Evolutionary conservation across 2,888 invertebrate species (phyloP).

Genomic region (Polydrusus cervinus): DNA sequence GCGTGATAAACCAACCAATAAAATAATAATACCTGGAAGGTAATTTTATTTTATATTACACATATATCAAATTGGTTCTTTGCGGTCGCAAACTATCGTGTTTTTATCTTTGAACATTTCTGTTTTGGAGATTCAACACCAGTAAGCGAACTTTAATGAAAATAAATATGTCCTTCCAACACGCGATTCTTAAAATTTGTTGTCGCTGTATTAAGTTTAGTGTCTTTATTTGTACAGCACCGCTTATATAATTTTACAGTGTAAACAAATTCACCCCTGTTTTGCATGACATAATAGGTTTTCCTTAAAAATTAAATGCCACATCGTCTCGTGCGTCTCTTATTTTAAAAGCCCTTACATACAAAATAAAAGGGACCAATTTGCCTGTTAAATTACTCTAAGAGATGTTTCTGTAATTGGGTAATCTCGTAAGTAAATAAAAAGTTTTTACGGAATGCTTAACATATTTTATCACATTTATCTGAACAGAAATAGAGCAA

Average conservation of each 20-base stretch:
- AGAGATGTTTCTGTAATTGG: background rate
- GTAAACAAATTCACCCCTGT: constrained; percentile 30
- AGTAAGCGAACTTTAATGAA: constrained; percentile 41
- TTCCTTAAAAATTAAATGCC: constrained; percentile 31
- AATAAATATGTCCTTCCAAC: constrained; percentile 46
- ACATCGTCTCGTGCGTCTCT: constrained; percentile 14
- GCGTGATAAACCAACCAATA: constrained; percentile 11
- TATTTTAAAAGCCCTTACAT: constrained; percentile 17
- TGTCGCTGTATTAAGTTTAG: constrained; percentile 26
- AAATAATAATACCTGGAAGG: constrained; percentile 23
- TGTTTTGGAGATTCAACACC: constrained; percentile 41
- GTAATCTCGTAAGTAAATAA: too few relatives aligned
- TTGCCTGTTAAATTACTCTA: background rate
- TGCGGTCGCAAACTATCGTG: constrained; percentile 32
- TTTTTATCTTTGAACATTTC: constrained; percentile 36
- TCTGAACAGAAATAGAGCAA: background rate
- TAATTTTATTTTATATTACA: constrained; percentile 30
- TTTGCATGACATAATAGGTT: constrained; percentile 35
- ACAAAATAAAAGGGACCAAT: background rate
- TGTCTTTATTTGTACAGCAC: constrained; percentile 43
- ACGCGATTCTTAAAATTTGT: constrained; percentile 47
- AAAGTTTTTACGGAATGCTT: too few relatives aligned
- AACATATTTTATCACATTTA: too few relatives aligned
- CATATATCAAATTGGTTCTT: constrained; percentile 27
- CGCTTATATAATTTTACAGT: constrained; percentile 32